Percentiles rank a stretch among this genome's conserved stretches.
Evolutionary conservation across 1,140 invertebrate genomes (phyloP).

Genomic region (Calephelis virginiensis): DNA sequence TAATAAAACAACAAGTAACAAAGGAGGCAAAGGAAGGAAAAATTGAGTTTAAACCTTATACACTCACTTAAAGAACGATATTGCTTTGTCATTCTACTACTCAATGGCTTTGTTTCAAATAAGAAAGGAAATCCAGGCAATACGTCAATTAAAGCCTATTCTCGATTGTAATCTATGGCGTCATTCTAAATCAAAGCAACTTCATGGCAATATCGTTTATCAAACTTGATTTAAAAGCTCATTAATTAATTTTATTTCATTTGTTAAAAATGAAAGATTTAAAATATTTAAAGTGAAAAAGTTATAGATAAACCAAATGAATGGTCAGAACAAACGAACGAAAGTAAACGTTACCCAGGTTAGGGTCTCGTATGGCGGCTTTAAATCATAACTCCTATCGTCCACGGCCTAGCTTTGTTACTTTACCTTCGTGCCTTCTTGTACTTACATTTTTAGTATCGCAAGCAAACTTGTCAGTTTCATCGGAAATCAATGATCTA

Average conservation of each 20-base stretch:
- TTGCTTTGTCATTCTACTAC: constrained; percentile 38
- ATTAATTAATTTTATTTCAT: constrained; percentile 28
- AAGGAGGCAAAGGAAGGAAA: constrained; percentile 34
- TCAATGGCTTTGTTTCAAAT: constrained; percentile 67
- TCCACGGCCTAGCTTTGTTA: constrained; percentile 74
- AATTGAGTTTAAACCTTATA: constrained; percentile 52
- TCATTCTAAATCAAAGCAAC: constrained; percentile 51
- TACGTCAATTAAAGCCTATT: constrained; percentile 68
- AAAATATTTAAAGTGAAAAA: background rate
- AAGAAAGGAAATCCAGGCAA: constrained; percentile 55
- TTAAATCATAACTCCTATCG: constrained; percentile 62
- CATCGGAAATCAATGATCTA: constrained; percentile 27
- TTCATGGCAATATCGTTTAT: constrained; percentile 57
- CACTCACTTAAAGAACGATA: constrained; percentile 40
- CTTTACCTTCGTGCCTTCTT: constrained; percentile 76
- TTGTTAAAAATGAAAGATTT: constrained; percentile 6
- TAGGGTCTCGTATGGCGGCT: constrained; percentile 75
- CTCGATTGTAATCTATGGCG: constrained; percentile 55
- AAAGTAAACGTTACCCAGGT: constrained; percentile 56
- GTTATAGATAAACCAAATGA: constrained; percentile 53
- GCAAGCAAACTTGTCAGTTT: constrained; percentile 42
- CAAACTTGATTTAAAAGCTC: constrained; percentile 55
- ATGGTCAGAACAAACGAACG: constrained; percentile 61
- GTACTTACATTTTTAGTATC: constrained; percentile 63
- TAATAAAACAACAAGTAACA: constrained; percentile 60